These are phyloP conservation scores for Keiferia lycopersicella DNA, from an alignment of 2,888 invertebrate species.

Conservation along the genomic window DNA sequence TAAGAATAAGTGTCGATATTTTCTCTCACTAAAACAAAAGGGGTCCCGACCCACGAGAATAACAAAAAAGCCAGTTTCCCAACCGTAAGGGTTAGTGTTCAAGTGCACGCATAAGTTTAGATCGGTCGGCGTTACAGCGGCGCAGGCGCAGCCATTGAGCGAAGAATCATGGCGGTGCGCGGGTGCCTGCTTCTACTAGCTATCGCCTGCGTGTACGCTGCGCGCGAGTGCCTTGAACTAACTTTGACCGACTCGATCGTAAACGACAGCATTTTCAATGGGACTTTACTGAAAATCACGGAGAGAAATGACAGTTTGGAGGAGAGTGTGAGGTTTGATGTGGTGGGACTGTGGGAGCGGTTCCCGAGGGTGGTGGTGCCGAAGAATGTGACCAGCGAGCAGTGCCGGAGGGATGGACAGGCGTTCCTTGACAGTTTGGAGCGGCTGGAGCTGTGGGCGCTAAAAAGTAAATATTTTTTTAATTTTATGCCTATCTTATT, in stretches of 20 bases:
- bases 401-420: conserved; percentile 70
- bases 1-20: no score
- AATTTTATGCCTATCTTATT: conserved; percentile 15
- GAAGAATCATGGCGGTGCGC: conserved; percentile 68
- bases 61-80: conserved; percentile 13
- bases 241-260: conserved; percentile 60
- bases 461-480: conserved; percentile 74
- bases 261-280: conserved; percentile 58
- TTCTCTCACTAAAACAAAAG: neutral
- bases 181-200: conserved; percentile 61
- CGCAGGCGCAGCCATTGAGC: conserved; percentile 58
- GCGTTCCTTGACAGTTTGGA: conserved; percentile 63
- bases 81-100: conserved; percentile 38
- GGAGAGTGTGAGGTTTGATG: conserved; percentile 53
- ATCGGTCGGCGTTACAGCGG: conserved; percentile 34
- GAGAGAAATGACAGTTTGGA: conserved; percentile 57
- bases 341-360: conserved; percentile 64
- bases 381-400: conserved; percentile 68
- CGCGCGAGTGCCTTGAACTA: conserved; percentile 72
- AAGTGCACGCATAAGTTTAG: conserved; percentile 33
- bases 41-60: neutral
- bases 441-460: conserved; percentile 74
- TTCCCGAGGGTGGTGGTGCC: conserved; percentile 73
- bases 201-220: conserved; percentile 45
- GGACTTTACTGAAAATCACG: conserved; percentile 57